Conservation (phyloP, 2,113 vertebrate species). For the Caranx melampygus region DNA sequence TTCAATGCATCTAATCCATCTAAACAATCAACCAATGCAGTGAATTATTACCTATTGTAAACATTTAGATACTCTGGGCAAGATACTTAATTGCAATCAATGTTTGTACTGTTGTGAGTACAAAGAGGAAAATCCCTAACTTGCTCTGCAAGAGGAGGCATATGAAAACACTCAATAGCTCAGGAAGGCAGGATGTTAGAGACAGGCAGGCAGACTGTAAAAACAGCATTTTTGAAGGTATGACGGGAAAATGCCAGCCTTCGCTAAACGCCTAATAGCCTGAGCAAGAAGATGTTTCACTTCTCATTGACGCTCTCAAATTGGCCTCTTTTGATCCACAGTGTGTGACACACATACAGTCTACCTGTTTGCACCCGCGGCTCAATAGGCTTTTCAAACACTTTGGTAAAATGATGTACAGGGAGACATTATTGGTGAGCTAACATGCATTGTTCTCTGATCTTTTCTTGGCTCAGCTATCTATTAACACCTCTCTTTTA, state of each 20-base stretch:
- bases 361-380: conserved; percentile 59
- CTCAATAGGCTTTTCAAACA: conserved; percentile 52
- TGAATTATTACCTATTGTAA: conserved; percentile 81
- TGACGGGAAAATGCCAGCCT: conserved; percentile 71
- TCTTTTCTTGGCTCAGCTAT: conserved; percentile 11
- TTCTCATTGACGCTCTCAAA: conserved; percentile 74
- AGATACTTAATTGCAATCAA: conserved; percentile 82
- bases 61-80: conserved; percentile 79
- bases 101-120: conserved; percentile 73
- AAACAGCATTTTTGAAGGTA: conserved; percentile 61
- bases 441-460: conserved; percentile 42
- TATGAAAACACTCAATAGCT: conserved; percentile 71
- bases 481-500: conserved; percentile 44
- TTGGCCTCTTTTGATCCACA: conserved; percentile 74
- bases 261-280: conserved; percentile 68
- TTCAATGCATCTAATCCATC: conserved; percentile 76
- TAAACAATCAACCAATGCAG: conserved; percentile 74
- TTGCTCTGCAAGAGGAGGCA: conserved; percentile 54
- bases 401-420: conserved; percentile 39
- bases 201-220: conserved; percentile 55
- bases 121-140: conserved; percentile 67
- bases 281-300: conserved; percentile 64
- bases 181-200: conserved; percentile 64
- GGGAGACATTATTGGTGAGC: conserved; percentile 26
- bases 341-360: conserved; percentile 66